These are phyloP conservation scores for Hydrozoanthus tunicans DNA, from an alignment of 64 coral and sea anemone genomes.

Conservation along the genomic window DNA sequence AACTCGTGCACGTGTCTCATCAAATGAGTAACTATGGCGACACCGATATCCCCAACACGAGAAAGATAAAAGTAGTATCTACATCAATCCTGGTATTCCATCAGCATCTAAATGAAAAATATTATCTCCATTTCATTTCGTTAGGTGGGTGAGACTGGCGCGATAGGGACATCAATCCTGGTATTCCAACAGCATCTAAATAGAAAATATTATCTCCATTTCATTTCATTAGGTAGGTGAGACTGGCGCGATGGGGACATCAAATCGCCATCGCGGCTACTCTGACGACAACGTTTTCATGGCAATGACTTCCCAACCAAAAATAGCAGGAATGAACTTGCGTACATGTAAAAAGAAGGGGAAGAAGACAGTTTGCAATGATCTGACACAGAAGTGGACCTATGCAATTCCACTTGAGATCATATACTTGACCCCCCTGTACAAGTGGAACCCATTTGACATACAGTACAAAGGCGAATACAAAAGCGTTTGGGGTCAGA, in stretches of 20 bases:
- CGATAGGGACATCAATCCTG: neutral
- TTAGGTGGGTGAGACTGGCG: neutral
- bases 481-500: constrained; percentile 6
- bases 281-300: constrained; percentile 50
- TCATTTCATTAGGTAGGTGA: neutral
- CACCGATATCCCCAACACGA: no score
- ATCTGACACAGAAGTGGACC: constrained; percentile 44
- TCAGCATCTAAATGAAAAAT: no score
- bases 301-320: constrained; percentile 56
- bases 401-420: constrained; percentile 63
- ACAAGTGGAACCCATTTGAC: constrained; percentile 56
- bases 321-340: constrained; percentile 55
- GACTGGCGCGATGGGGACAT: constrained; percentile 38
- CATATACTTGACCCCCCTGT: constrained; percentile 58
- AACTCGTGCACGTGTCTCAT: no score
- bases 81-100: no score
- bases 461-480: constrained; percentile 51
- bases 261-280: constrained; percentile 32
- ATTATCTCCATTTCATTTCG: no score
- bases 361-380: constrained; percentile 21
- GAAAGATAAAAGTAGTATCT: no score
- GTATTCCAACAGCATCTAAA: no score
- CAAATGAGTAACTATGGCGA: no score
- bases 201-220: no score
- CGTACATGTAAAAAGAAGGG: constrained; percentile 27